These are phyloP conservation scores for Tromatobia lineatoria DNA, from an alignment of 2,888 invertebrate genomes.

Conservation along the genomic window DNA sequence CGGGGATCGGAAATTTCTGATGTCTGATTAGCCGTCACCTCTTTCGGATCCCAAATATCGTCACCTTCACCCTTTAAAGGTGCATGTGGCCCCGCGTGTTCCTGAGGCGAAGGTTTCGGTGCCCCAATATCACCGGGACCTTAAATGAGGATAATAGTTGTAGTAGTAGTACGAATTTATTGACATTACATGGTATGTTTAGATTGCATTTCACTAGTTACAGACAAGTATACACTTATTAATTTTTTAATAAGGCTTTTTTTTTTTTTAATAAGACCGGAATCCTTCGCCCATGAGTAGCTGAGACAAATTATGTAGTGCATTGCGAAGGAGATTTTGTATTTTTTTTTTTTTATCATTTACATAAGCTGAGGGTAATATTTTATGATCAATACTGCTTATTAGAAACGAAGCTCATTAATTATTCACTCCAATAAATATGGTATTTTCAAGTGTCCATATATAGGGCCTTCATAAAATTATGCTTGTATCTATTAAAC, in stretches of 20 bases:
- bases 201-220: no score
- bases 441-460: background rate
- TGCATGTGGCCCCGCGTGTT: constrained; percentile 75
- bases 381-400: background rate
- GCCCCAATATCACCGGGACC: constrained; percentile 86
- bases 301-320: no score
- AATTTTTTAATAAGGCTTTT: no score
- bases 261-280: no score
- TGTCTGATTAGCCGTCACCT: constrained; percentile 70
- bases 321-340: no score
- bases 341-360: no score
- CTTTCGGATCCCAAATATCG: constrained; percentile 84
- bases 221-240: no score
- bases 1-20: constrained; percentile 87
- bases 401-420: background rate
- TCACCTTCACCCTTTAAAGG: constrained; percentile 86
- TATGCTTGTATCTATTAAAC: background rate
- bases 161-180: no score
- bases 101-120: constrained; percentile 74
- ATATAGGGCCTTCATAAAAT: background rate
- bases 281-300: no score
- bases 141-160: no score
- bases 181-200: no score
- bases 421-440: background rate
- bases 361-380: background rate